Base-by-base conservation (phyloP, 2,113 vertebrate species). In the Fulica atra region DNA sequence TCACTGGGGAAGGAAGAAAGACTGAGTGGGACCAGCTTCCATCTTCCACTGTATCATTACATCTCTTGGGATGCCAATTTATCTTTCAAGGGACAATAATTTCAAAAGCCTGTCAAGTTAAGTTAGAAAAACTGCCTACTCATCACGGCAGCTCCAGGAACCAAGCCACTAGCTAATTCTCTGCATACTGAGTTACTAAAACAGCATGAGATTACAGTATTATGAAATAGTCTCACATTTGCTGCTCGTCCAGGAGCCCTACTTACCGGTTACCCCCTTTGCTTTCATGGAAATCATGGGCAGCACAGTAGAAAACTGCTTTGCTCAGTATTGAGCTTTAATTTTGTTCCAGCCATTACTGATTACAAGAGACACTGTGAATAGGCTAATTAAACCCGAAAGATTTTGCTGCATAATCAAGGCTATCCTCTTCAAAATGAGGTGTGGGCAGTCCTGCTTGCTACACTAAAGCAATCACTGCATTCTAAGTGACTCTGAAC, bases 51-150 rank as follows among this genome's bases (percentile, higher is more conserved):
- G 18, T 36, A 61, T 57, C 77, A 59, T 71, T 71, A 85, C 33
- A 56, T 71, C 80, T 93, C 92, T 54, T 17, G 44, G 83, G 57
- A 87, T 80, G 88, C 46, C 83, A 91, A 94, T 92, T 95, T 63
- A 63, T 78, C 59, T 82, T 89, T 81, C 70, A 89, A 65, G 31
- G n/a, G 80, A 31, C 64, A 94, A 29, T 60, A 42, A 80, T 74
- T 95, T 87, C 71, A 88, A 92, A 88, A 90, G 63, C 25, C 57
- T 93, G 61, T 69, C 86, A 86, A 80, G 51, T 57, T 50, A 63
- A 93, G n/a, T 82, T 42, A 89, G 64, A 86, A 72, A 81, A 91
- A 59, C 33, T 64, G 71, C 74, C 66, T 89, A 76, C 51, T 85
- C 66, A 71, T 31, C 53, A 40, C 13, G 29, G 81, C 44, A 95